Base-by-base conservation (phyloP, 2,888 invertebrate genomes). In the Eudemis profundana region DNA sequence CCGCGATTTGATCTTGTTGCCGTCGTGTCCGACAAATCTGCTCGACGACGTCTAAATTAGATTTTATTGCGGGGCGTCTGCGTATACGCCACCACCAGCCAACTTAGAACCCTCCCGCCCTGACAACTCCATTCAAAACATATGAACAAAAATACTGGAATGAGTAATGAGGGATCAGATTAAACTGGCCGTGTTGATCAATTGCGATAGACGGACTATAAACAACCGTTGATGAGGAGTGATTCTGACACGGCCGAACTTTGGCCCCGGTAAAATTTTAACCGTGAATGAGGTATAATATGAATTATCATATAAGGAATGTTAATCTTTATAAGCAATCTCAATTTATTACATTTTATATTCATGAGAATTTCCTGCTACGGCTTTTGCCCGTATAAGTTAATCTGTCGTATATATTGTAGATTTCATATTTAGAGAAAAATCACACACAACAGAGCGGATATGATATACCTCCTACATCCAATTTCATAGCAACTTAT, bases 31-130 rank as follows among this genome's bases (percentile, higher is more conserved):
- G 85, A 90, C 89, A 90, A 90, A 90, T 90, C 91, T 87, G 87
- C 83, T 78, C 78, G 79, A 81, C 83, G 78, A 90, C 85, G 90
- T 90, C 90, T 91, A 92, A 91, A 92, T 92, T 92, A 90, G 91
- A 92, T 91, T 91, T 92, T 91, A 91, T 90, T 90, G 85, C 90
- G 77, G 82, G 83, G 82, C 89, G 90, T 88, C 89, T 87, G 87
- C 81, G 74, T 81, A 81, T 80, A 81, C 77, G 75, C 78, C 76
- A 71, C 61, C 70, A 75, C 89, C 86, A 86, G 68, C 69, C 68
- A 78, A 81, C 67, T 61, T 62, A 67, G 84, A 82, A 70, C 81
- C 61, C 76, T 72, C 70, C 69, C 62, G 47, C 54, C 60, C 63
- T 68, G 51, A 50, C 47, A 17, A 17, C 36, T 42, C 44, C 59